These are phyloP conservation scores for Drosophila ananassae DNA, from an alignment of 1,140 invertebrate species.

Conservation along the genomic window DNA sequence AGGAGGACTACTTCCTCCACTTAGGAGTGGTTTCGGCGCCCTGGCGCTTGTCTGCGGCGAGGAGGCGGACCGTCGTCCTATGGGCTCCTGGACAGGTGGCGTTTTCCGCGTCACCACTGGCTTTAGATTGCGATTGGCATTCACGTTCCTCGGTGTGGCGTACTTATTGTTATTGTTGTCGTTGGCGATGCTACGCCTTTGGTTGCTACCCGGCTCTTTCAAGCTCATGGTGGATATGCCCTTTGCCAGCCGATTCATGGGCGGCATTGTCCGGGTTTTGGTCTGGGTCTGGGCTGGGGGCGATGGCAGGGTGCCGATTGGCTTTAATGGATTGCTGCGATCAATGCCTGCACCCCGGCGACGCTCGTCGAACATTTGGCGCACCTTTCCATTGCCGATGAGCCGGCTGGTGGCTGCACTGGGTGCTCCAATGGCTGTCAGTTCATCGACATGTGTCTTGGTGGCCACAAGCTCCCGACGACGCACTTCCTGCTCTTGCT, in stretches of 20 bases:
- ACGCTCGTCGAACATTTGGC: constrained; percentile 93
- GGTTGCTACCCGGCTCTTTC: constrained; percentile 27
- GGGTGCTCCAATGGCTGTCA: not conserved
- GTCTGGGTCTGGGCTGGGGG: constrained; percentile 18
- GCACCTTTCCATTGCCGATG: constrained; percentile 84
- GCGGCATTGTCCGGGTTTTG: constrained; percentile 14
- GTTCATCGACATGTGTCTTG: constrained; percentile 4
- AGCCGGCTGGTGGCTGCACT: constrained; percentile 38
- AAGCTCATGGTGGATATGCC: constrained; percentile 50
- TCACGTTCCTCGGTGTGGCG: constrained; percentile 18
- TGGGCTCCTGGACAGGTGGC: constrained; percentile 27
- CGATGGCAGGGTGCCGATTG: constrained; percentile 82
- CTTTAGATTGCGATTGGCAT: constrained; percentile 39
- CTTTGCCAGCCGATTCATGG: constrained; percentile 40
- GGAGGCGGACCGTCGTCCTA: not conserved
- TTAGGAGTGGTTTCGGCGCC: not conserved
- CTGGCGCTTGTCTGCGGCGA: constrained; percentile 15
- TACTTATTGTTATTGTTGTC: constrained; percentile 68
- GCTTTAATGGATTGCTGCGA: constrained; percentile 91
- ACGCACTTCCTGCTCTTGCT: constrained; percentile 68
- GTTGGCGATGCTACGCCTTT: constrained; percentile 16
- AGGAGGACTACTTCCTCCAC: not conserved
- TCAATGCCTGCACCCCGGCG: constrained; percentile 90
- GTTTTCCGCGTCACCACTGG: constrained; percentile 61
- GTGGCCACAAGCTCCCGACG: constrained; percentile 50